Evolutionary conservation across 2,113 vertebrate species (phyloP).

Genomic region (Laterallus jamaicensis): DNA sequence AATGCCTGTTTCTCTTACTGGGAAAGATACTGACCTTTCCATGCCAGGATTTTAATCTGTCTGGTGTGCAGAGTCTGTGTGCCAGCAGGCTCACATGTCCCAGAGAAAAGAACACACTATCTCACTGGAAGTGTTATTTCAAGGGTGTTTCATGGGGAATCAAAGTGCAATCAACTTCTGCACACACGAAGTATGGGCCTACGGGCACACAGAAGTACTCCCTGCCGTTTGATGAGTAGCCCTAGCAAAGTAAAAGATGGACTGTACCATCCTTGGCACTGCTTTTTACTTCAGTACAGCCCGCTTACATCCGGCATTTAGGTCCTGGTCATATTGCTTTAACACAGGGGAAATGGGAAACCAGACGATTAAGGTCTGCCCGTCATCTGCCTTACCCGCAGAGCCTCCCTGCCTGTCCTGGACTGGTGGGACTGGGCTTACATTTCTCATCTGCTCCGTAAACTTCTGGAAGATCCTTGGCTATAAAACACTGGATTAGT

Average conservation of each 20-base stretch:
- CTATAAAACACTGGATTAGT: background rate
- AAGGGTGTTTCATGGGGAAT: slow-evolving; percentile 31
- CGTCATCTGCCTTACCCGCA: background rate
- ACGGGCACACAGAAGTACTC: background rate
- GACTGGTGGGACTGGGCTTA: background rate
- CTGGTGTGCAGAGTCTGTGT: background rate
- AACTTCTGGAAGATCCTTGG: background rate
- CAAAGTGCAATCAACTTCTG: background rate
- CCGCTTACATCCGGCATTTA: background rate
- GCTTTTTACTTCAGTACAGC: background rate
- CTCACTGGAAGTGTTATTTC: slow-evolving; percentile 33
- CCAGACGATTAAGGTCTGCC: background rate
- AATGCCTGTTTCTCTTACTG: background rate
- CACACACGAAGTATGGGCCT: background rate
- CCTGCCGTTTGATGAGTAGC: background rate
- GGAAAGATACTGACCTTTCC: background rate
- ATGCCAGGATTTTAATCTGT: background rate
- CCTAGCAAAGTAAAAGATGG: background rate
- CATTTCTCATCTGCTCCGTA: background rate
- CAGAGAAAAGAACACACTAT: slow-evolving; percentile 6
- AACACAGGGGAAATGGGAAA: background rate
- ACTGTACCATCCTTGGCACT: background rate
- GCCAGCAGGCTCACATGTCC: slow-evolving; percentile 46
- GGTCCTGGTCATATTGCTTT: background rate
- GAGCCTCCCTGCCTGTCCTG: background rate